These are phyloP conservation scores for Pithys albifrons DNA, from an alignment of 2,113 vertebrate species.

Conservation along the genomic window DNA sequence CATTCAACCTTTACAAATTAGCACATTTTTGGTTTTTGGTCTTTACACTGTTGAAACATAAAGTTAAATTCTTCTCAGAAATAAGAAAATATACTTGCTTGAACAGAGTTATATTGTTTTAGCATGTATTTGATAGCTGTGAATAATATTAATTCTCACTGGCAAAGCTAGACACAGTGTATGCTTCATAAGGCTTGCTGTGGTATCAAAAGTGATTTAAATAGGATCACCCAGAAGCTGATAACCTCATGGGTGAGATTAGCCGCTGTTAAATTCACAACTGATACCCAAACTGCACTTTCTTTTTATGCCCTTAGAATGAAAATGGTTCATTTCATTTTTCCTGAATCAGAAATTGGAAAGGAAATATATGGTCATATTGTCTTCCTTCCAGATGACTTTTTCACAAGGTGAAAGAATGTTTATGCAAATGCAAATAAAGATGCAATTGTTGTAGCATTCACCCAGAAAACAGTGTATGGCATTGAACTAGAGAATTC, in stretches of 20 bases:
- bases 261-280: slow-evolving; percentile 28
- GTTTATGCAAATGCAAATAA: slow-evolving; percentile 1
- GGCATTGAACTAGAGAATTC: background rate
- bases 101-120: slow-evolving; percentile 4
- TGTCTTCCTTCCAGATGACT: background rate
- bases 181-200: background rate
- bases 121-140: slow-evolving; percentile 1
- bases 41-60: background rate
- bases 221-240: background rate
- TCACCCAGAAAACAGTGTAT: background rate
- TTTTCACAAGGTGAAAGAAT: background rate
- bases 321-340: background rate
- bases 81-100: background rate
- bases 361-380: background rate
- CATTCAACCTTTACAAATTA: background rate
- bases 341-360: background rate
- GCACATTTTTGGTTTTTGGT: background rate
- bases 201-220: slow-evolving; percentile 31
- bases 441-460: background rate
- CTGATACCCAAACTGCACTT: slow-evolving; percentile 7
- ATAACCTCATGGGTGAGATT: slow-evolving; percentile 27
- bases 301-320: background rate
- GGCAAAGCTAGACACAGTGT: background rate
- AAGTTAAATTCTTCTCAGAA: slow-evolving; percentile 15
- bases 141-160: slow-evolving; percentile 7